A percentile compares a stretch with the other conserved stretches of the same genome.
Conservation (phyloP, 2,888 invertebrate species). For the Phalangium opilio region DNA sequence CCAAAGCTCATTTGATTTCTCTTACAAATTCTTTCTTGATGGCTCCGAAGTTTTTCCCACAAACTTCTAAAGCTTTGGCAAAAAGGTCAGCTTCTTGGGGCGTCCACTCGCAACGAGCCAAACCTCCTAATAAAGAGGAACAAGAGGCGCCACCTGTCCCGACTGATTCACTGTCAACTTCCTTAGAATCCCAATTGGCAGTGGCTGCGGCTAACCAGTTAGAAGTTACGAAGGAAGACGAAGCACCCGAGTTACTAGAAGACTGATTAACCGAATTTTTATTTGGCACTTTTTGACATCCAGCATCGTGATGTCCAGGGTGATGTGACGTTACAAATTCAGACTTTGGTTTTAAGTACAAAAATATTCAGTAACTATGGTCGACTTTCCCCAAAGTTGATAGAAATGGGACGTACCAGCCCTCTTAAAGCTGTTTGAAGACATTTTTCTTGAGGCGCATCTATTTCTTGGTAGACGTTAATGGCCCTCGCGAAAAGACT, state of each 20-base stretch:
- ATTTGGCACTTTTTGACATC: conserved; percentile 15
- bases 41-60: conserved; percentile 22
- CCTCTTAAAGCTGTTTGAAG: conserved; percentile 19
- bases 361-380: too few relatives aligned
- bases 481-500: conserved; percentile 18
- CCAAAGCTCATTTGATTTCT: too few relatives aligned
- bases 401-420: conserved; percentile 13
- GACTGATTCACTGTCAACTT: too few relatives aligned
- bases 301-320: conserved; percentile 18
- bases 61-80: conserved; percentile 20
- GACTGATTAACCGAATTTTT: conserved; percentile 3
- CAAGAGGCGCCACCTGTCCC: neutral
- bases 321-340: conserved; percentile 21
- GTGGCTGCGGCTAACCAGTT: neutral
- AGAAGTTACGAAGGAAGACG: conserved; percentile 3
- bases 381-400: neutral
- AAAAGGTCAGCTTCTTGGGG: conserved; percentile 20
- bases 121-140: neutral
- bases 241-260: conserved; percentile 11
- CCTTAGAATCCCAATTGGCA: neutral
- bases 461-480: conserved; percentile 10
- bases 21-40: conserved; percentile 22
- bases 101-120: conserved; percentile 16
- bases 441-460: conserved; percentile 14
- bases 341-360: conserved; percentile 11